phyloP scores from a whole-genome alignment of 1,140 invertebrate species.

The Musca domestica region DNA sequence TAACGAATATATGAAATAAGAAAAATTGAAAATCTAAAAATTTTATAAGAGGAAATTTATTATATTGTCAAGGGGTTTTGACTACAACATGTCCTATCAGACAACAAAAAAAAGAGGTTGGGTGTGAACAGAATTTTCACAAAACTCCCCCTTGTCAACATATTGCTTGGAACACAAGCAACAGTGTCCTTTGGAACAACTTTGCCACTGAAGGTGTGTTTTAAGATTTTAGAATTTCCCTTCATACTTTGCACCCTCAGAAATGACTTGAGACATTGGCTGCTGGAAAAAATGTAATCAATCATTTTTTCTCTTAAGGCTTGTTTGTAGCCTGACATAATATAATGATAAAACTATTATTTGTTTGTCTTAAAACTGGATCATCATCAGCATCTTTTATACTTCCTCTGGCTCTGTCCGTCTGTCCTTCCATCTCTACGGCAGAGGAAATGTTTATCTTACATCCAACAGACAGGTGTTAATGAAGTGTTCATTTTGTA shows the following conservation, averaged over 20 bases:
- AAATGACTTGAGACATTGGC: no score
- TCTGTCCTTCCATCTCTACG: no score
- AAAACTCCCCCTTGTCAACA: no score
- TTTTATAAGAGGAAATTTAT: not conserved
- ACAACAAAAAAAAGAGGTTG: no score
- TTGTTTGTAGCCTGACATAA: not conserved
- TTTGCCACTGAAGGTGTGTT: no score
- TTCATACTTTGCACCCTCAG: no score
- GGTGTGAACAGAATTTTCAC: no score
- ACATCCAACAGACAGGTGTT: constrained; percentile 37
- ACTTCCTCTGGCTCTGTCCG: not conserved
- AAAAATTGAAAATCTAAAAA: not conserved
- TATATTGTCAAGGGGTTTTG: not conserved
- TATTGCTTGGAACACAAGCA: no score
- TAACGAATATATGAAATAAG: not conserved
- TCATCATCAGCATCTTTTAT: not conserved
- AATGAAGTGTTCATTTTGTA: constrained; percentile 43
- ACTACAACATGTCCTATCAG: not conserved
- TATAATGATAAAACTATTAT: not conserved
- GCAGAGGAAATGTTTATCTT: not conserved
- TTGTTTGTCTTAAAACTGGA: constrained; percentile 1
- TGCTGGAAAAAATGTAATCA: no score
- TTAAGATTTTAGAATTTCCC: no score
- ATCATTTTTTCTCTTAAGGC: no score
- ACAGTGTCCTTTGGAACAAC: no score